Base-by-base conservation (phyloP, 2,888 invertebrate species). In the Deilephila porcellus region DNA sequence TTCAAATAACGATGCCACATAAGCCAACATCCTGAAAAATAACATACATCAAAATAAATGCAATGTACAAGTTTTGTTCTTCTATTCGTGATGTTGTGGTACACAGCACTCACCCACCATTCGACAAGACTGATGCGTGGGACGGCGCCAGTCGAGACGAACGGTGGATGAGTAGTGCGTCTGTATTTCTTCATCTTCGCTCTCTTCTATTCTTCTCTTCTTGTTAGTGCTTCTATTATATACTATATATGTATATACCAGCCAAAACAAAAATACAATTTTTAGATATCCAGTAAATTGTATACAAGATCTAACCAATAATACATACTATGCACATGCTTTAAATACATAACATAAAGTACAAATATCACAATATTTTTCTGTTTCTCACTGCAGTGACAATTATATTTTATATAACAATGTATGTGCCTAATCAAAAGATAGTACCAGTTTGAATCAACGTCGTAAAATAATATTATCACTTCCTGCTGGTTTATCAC, bases 51-150 rank as follows among this genome's bases (percentile, higher is more conserved):
- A 56, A 7, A 56, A 8, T 25, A 67, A 53, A 70, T 17, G 25
- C 20, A 25, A 67, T 19, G 4, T 74, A 79, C 79, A 74, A 81
- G 76, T 7, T 78, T 79, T n/a, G 34, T 74, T 74, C 74, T 74
- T 74, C 74, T 60, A 8, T 79, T 77, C 78, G 72, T 19, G 29
- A 53, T 77, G 86, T 76, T 76, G 81, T 34, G 56, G 53, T 59
- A 82, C 89, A 77, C 85, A 80, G 75, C 84, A 86, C 90, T 77
- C 72, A 93, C 93, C 93, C 93, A 93, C 93, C 93, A 93, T 93
- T 93, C 93, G 93, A 93, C 93, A 93, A 93, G 93, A 93, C 93
- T 93, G 93, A 93, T 80, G 91, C 85, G 73, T 76, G 75, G 63
- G 59, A 76, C 83, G 79, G 87, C 92, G 83, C 75, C 82, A 91